Evolutionary conservation across 2,888 invertebrate species (phyloP).

Genomic region (Lingula anatina): DNA sequence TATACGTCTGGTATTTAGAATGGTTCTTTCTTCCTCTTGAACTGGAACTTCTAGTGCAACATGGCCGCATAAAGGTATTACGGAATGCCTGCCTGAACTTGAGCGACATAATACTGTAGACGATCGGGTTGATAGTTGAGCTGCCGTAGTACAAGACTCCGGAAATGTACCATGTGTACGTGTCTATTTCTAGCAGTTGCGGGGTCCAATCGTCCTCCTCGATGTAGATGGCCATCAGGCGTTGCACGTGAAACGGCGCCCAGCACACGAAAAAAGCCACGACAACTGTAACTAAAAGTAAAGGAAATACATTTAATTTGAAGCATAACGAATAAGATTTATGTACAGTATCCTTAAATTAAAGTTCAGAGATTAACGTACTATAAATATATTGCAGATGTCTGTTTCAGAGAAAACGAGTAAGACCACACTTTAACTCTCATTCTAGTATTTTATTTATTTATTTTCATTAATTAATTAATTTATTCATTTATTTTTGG

Average conservation of each 20-base stretch:
- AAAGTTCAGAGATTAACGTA: too few species aligned
- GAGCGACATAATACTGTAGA: slow-evolving; percentile 92
- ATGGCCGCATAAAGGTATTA: slow-evolving; percentile 53
- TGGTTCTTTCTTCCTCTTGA: too few species aligned
- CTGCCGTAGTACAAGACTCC: slow-evolving; percentile 88
- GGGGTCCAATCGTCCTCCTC: slow-evolving; percentile 19
- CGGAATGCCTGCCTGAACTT: slow-evolving; percentile 89
- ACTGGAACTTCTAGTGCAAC: too few species aligned
- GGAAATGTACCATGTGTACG: slow-evolving; percentile 72
- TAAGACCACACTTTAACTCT: too few species aligned
- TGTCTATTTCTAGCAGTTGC: slow-evolving; percentile 60
- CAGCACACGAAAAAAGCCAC: slow-evolving; percentile 48
- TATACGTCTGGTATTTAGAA: too few species aligned
- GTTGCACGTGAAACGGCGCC: slow-evolving; percentile 45
- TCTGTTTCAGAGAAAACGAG: too few species aligned
- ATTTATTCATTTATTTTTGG: too few species aligned
- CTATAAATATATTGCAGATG: too few species aligned
- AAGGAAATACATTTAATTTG: slow-evolving; percentile 15
- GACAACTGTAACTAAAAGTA: slow-evolving; percentile 43
- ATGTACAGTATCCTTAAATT: too few species aligned
- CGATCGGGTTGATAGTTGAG: slow-evolving; percentile 85
- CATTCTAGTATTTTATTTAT: too few species aligned
- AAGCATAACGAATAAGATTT: not conserved
- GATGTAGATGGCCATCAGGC: slow-evolving; percentile 65
- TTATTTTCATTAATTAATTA: too few species aligned